Conservation (phyloP, 35 echinoderm and acorn worm genomes). For the Hemicentrotus pulcherrimus region DNA sequence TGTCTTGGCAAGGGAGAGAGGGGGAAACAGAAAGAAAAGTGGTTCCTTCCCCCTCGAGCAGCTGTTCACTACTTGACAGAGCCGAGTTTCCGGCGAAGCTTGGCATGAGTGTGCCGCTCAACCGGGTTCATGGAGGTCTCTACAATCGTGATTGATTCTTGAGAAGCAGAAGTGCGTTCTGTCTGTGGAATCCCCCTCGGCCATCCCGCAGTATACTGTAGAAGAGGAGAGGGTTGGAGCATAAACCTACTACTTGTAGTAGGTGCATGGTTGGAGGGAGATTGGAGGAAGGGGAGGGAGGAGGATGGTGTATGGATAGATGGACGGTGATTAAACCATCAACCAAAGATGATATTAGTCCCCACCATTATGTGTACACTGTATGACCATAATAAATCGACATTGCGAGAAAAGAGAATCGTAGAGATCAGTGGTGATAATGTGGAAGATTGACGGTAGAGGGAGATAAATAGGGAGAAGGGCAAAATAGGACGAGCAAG, state of each 20-base stretch:
- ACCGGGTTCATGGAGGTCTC: background rate
- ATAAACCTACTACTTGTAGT: too few relatives aligned
- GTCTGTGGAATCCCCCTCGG: background rate
- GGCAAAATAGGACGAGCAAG: too few relatives aligned
- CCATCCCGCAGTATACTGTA: background rate
- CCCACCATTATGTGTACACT: too few relatives aligned
- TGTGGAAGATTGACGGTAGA: too few relatives aligned
- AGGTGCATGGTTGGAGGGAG: background rate
- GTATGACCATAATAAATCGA: too few relatives aligned
- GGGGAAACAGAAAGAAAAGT: background rate
- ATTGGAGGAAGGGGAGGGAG: background rate
- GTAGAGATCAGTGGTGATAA: too few relatives aligned
- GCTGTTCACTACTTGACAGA: constrained; percentile 1
- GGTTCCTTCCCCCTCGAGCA: constrained; percentile 6
- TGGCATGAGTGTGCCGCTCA: background rate
- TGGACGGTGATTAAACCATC: background rate
- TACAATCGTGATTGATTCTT: constrained; percentile 16
- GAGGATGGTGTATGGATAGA: background rate
- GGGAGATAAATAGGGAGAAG: too few relatives aligned
- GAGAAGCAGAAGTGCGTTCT: background rate
- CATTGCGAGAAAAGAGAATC: too few relatives aligned
- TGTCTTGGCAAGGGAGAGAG: background rate
- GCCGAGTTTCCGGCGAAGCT: background rate
- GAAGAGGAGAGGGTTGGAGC: background rate
- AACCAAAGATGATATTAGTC: background rate